Evolutionary conservation across 2,888 invertebrate genomes (phyloP).

Genomic region (Epsilonema sp.): DNA sequence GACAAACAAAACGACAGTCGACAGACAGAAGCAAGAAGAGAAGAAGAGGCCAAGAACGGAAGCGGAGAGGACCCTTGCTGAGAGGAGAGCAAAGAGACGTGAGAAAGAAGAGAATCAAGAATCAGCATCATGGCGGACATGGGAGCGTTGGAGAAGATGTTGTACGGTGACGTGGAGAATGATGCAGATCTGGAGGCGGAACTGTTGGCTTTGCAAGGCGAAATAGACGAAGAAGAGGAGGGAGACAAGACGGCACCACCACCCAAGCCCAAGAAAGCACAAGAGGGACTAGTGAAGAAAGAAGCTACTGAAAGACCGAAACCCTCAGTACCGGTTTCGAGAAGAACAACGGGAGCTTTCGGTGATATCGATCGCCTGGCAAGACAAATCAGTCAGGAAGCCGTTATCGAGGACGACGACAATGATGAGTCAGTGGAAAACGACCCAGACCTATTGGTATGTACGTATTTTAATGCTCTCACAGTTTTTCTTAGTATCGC

Average conservation of each 20-base stretch:
- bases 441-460: slow-evolving; percentile 9
- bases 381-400: slow-evolving; percentile 8
- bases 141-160: slow-evolving; percentile 6
- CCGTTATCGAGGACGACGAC: slow-evolving; percentile 6
- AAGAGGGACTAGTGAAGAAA: too few species aligned
- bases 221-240: background rate
- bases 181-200: slow-evolving; percentile 10
- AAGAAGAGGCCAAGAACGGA: too few species aligned
- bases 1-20: too few species aligned
- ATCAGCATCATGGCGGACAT: background rate
- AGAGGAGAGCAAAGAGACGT: too few species aligned
- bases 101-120: too few species aligned
- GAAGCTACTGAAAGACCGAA: background rate
- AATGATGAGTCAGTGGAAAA: slow-evolving; percentile 3
- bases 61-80: too few species aligned
- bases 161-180: slow-evolving; percentile 11
- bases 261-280: background rate
- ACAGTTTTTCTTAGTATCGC: too few species aligned
- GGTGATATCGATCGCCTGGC: slow-evolving; percentile 1
- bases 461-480: slow-evolving; percentile 1
- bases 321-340: background rate
- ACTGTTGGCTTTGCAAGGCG: slow-evolving; percentile 5
- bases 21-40: too few species aligned
- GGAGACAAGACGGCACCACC: background rate
- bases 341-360: background rate